Evolutionary conservation across 1,140 invertebrate genomes (phyloP).

Genomic region (Dendrolimus kikuchii): DNA sequence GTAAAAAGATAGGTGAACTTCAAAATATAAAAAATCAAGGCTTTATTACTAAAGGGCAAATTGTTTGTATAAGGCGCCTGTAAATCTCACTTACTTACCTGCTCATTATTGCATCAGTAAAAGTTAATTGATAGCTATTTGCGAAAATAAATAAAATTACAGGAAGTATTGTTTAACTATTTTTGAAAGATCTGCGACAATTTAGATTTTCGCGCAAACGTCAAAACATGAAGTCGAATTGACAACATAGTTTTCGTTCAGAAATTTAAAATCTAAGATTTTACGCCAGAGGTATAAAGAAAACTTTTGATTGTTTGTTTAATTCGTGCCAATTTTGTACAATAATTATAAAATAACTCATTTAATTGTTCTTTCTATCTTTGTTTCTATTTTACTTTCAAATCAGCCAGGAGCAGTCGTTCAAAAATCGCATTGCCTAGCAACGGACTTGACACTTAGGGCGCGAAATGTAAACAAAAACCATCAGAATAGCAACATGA

Average conservation of each 20-base stretch:
- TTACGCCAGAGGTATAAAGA: too few species aligned
- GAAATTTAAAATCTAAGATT: not conserved
- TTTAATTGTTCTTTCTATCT: too few species aligned
- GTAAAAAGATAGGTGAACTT: not conserved
- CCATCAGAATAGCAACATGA: not conserved
- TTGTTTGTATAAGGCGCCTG: not conserved
- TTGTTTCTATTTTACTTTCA: too few species aligned
- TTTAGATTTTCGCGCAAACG: constrained; percentile 17
- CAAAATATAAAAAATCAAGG: not conserved
- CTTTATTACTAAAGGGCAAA: not conserved
- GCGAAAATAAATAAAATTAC: not conserved
- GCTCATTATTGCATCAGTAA: constrained; percentile 16
- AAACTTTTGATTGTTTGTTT: too few species aligned
- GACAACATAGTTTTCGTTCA: constrained; percentile 4
- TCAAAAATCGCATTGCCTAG: constrained; percentile 15
- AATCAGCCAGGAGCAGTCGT: not conserved
- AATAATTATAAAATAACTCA: too few species aligned
- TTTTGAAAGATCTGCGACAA: constrained; percentile 5
- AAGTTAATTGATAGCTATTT: constrained; percentile 1
- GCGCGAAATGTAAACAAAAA: constrained; percentile 56
- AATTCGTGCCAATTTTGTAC: too few species aligned
- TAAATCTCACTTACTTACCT: constrained; percentile 14
- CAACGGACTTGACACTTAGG: constrained; percentile 30
- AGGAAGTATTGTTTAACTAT: constrained; percentile 4
- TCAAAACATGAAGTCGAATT: constrained; percentile 8